Percentiles rank a stretch among this genome's conserved stretches.
Evolutionary conservation across 2,797 vertebrate species (phyloP).

Genomic region (Alcedo quadribrachys): DNA sequence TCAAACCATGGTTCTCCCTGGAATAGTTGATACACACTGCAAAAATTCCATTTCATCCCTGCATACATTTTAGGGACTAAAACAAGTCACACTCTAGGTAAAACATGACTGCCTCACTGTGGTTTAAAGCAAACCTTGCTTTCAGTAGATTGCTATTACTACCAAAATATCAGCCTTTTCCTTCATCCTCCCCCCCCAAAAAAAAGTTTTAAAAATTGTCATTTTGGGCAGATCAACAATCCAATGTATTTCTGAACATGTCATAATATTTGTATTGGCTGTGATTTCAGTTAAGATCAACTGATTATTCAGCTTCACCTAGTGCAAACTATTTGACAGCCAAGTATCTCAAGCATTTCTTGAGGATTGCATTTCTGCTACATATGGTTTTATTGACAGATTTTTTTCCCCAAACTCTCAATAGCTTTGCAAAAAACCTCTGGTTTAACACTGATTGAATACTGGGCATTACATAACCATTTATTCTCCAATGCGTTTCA

Average conservation of each 20-base stretch:
- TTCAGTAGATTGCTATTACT: background rate
- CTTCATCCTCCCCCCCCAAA: background rate
- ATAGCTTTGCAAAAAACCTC: background rate
- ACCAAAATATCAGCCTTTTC: background rate
- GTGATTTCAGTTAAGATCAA: background rate
- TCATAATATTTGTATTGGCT: background rate
- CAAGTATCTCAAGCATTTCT: background rate
- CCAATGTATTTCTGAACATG: background rate
- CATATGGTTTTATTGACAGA: background rate
- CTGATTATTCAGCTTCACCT: background rate
- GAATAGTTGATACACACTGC: background rate
- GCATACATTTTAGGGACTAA: background rate
- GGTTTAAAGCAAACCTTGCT: constrained; percentile 31
- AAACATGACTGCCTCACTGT: constrained; percentile 61
- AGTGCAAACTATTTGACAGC: background rate
- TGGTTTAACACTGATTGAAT: background rate
- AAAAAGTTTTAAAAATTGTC: background rate
- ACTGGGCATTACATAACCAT: background rate
- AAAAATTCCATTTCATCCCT: background rate
- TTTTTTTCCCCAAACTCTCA: background rate
- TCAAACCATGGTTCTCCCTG: background rate
- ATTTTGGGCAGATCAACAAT: background rate
- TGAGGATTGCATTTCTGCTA: background rate
- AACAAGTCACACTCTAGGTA: background rate
- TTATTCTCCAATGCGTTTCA: background rate